Percentiles rank a stretch among this genome's conserved stretches.
These are phyloP conservation scores for Zoanthus gigantus DNA, from an alignment of 92 coral and sea anemone genomes.

Conservation along the genomic window DNA sequence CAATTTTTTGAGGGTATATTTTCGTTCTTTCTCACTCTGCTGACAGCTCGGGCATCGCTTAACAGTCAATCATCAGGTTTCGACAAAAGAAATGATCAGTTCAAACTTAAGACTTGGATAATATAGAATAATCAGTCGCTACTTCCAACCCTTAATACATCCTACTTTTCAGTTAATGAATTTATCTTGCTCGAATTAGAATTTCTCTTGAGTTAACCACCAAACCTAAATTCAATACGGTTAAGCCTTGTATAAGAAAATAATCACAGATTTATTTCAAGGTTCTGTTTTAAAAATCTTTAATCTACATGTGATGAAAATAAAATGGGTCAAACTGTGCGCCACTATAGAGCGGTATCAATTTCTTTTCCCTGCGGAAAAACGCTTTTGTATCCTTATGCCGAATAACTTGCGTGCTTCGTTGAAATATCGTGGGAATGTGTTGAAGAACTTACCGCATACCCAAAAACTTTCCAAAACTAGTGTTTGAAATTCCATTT, in stretches of 20 bases:
- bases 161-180: constrained; percentile 10
- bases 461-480: constrained; percentile 5
- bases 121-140: not conserved
- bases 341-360: constrained; percentile 8
- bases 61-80: constrained; percentile 46
- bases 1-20: not conserved
- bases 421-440: constrained; percentile 3
- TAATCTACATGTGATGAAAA: constrained; percentile 35
- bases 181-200: not conserved
- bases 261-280: constrained; percentile 42
- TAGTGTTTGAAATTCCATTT: constrained; percentile 40
- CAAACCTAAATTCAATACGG: constrained; percentile 9
- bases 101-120: not conserved
- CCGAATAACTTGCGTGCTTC: constrained; percentile 35
- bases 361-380: constrained; percentile 44
- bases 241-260: constrained; percentile 28
- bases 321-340: constrained; percentile 28
- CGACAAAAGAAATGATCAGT: constrained; percentile 25
- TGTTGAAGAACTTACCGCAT: constrained; percentile 28
- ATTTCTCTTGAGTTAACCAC: not conserved
- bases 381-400: constrained; percentile 27
- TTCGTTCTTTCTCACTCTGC: constrained; percentile 12
- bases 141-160: not conserved
- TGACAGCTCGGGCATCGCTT: constrained; percentile 39
- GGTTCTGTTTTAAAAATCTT: constrained; percentile 31